Percentiles rank a stretch among this genome's conserved stretches.
These are phyloP conservation scores for Lerista edwardsae DNA, from an alignment of 2,797 vertebrate species.

Conservation along the genomic window DNA sequence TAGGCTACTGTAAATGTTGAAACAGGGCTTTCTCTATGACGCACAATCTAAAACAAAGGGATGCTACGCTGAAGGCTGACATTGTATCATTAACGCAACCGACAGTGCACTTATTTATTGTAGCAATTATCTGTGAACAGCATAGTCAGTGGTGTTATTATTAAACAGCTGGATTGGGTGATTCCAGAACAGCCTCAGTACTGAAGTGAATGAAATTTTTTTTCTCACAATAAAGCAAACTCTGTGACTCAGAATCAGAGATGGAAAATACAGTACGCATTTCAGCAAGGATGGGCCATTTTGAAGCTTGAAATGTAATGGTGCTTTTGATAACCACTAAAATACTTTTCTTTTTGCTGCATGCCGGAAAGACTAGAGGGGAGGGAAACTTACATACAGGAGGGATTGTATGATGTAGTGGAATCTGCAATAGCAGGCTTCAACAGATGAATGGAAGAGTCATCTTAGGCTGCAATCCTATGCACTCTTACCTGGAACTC, in stretches of 20 bases:
- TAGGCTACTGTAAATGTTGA: slow-evolving; percentile 51
- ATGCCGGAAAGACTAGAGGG: neutral
- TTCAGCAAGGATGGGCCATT: slow-evolving; percentile 51
- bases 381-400: neutral
- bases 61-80: slow-evolving; percentile 41
- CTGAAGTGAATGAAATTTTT: slow-evolving; percentile 34
- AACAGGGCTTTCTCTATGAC: slow-evolving; percentile 47
- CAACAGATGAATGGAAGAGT: neutral
- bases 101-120: slow-evolving; percentile 31
- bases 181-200: slow-evolving; percentile 57
- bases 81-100: slow-evolving; percentile 53
- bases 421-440: neutral
- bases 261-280: slow-evolving; percentile 35
- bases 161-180: slow-evolving; percentile 52
- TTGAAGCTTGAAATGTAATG: slow-evolving; percentile 40
- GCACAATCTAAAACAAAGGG: slow-evolving; percentile 52
- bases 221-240: slow-evolving; percentile 56
- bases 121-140: slow-evolving; percentile 36
- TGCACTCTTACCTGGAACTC: too few species aligned
- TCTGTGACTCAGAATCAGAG: slow-evolving; percentile 45
- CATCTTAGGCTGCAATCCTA: too few species aligned
- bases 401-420: neutral
- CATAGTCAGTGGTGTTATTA: slow-evolving; percentile 54
- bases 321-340: slow-evolving; percentile 54
- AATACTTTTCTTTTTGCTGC: slow-evolving; percentile 18